phyloP scores from a whole-genome alignment of 2,113 vertebrate genomes.

The Cheilinus undulatus region DNA sequence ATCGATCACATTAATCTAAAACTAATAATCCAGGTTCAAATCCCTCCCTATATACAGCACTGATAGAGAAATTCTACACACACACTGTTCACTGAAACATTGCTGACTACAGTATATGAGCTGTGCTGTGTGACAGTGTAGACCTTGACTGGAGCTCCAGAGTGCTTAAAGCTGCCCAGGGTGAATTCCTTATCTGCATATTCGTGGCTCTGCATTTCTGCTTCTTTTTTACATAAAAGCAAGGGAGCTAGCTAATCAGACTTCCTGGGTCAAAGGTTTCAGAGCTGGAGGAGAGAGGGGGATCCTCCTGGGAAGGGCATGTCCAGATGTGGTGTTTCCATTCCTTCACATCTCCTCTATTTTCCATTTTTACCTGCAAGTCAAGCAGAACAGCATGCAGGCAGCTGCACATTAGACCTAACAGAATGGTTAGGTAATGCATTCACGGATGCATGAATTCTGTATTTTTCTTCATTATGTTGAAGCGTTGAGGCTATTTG shows the following conservation, averaged over 20 bases:
- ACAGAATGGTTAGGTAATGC: not conserved
- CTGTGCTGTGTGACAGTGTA: slow-evolving; percentile 37
- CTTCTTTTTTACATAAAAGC: slow-evolving; percentile 71
- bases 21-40: slow-evolving; percentile 2
- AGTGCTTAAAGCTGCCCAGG: slow-evolving; percentile 54
- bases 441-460: not conserved
- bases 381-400: slow-evolving; percentile 22
- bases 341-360: slow-evolving; percentile 36
- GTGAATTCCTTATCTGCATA: slow-evolving; percentile 76
- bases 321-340: slow-evolving; percentile 60
- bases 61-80: slow-evolving; percentile 14
- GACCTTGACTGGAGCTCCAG: slow-evolving; percentile 71
- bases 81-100: slow-evolving; percentile 27
- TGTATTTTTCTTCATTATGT: slow-evolving; percentile 10
- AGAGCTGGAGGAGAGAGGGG: slow-evolving; percentile 56
- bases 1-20: slow-evolving; percentile 4
- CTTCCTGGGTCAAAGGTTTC: slow-evolving; percentile 67
- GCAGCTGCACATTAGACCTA: slow-evolving; percentile 11
- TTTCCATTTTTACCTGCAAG: slow-evolving; percentile 27
- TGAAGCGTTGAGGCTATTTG: slow-evolving; percentile 1
- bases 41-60: not conserved
- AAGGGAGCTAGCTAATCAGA: slow-evolving; percentile 71
- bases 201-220: slow-evolving; percentile 70
- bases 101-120: slow-evolving; percentile 58
- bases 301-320: slow-evolving; percentile 66